Evolutionary conservation across 1,140 invertebrate species (phyloP).

Genomic region (Formica exsecta): DNA sequence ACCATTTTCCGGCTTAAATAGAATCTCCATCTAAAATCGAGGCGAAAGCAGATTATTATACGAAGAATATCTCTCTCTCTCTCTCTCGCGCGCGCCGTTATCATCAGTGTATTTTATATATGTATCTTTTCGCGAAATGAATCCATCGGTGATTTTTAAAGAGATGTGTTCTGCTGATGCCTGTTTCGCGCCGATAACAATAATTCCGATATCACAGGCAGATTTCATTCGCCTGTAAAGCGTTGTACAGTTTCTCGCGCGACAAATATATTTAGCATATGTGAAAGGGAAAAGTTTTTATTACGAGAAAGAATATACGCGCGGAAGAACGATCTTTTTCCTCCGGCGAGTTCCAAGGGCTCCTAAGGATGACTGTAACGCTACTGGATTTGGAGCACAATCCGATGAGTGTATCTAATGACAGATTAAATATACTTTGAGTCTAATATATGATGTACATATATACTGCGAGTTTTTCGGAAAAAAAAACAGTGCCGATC

Average conservation of each 20-base stretch:
- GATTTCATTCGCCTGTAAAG: background rate
- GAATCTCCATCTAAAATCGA: background rate
- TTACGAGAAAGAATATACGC: background rate
- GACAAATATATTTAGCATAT: constrained; percentile 45
- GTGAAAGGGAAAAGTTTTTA: constrained; percentile 36
- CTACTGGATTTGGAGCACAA: background rate
- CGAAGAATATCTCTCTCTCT: background rate
- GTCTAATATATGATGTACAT: background rate
- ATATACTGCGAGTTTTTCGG: background rate
- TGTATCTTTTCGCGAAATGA: background rate
- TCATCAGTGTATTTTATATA: too few species aligned
- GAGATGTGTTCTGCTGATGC: background rate
- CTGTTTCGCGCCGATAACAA: background rate
- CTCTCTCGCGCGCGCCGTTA: too few species aligned
- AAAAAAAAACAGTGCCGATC: background rate
- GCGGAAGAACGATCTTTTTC: constrained; percentile 24
- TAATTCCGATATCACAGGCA: constrained; percentile 3
- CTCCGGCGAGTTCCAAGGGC: constrained; percentile 4
- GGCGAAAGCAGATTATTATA: background rate
- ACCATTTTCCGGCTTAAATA: background rate
- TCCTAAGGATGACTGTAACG: constrained; percentile 5
- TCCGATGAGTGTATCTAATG: background rate
- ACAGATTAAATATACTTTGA: background rate
- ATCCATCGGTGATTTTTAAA: background rate
- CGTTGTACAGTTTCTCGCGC: constrained; percentile 19